Evolutionary conservation across 2,888 invertebrate genomes (phyloP).

Genomic region (Hirtodrosophila cameraria): DNA sequence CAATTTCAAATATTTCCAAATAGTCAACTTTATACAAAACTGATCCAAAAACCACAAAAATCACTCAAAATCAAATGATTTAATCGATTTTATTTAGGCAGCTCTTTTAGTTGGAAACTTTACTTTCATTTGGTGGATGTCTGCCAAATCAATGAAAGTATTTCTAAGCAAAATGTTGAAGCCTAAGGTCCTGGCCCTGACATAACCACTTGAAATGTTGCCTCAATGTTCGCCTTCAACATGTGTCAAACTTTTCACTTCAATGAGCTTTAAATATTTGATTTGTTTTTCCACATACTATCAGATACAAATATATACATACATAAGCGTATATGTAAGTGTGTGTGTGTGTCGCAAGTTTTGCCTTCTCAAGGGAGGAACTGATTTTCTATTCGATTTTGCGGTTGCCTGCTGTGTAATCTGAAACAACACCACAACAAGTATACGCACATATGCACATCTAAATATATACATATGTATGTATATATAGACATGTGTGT

Average conservation of each 20-base stretch:
- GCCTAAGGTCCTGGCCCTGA: constrained; percentile 32
- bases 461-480: constrained; percentile 2
- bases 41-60: constrained; percentile 7
- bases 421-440: constrained; percentile 42
- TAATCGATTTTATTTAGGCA: constrained; percentile 35
- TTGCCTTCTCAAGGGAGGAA: constrained; percentile 18
- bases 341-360: constrained; percentile 35
- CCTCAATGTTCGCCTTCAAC: constrained; percentile 50
- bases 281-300: constrained; percentile 62
- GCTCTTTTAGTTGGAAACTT: neutral
- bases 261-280: constrained; percentile 80
- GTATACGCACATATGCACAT: constrained; percentile 11
- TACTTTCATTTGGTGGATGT: neutral
- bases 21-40: neutral
- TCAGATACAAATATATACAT: constrained; percentile 6
- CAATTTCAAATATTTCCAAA: neutral
- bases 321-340: neutral
- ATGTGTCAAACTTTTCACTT: constrained; percentile 77
- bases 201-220: constrained; percentile 50
- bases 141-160: constrained; percentile 55
- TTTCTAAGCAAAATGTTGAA: constrained; percentile 46
- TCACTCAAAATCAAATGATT: constrained; percentile 20
- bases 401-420: constrained; percentile 63
- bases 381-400: constrained; percentile 56
- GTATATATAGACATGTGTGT: neutral